Base-by-base conservation (phyloP, 2,113 vertebrate species). In the Hiodon tergisus region DNA sequence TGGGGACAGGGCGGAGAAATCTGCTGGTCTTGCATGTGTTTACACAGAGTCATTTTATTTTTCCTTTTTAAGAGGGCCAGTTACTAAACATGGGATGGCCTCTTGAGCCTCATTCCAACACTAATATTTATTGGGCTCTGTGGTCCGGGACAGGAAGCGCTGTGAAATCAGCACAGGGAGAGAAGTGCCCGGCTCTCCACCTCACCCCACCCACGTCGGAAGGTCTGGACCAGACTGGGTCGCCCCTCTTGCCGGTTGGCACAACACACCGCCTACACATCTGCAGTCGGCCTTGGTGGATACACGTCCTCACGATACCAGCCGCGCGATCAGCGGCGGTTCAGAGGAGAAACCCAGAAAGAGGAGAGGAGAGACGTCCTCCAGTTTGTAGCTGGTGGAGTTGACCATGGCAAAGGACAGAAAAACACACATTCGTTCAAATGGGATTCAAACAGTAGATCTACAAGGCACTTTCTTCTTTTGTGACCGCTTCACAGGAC, bases 51-150 rank as follows among this genome's bases (percentile, higher is more conserved):
- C 69, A 46, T 69, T 68, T 55, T 17, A 47, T 67, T 66, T 75
- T n/a, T 31, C 57, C 67, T 71, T 70, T 52, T 55, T 13, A 65
- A 69, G 17, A 63, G 67, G 7, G 59, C 48, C 31, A 9, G 68
- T 46, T 69, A 9, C 58, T 61, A 53, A 77, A 72, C 14, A 58
- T 13, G 4, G 31, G 16, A 60, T 16, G n/a, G 67, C 69, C 61
- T 61, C 69, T 67, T 60, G 14, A 71, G 55, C 48, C 54, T 14
- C 6, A 13, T 50, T 75, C 73, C 73, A 76, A 67, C 63, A 72
- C 55, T 68, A 72, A 71, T 78, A 74, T 75, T 78, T 74, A 75
- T 62, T 58, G 47, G 52, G n/a, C 31, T 65, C 73, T 70, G 60
- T 46, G 72, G 72, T 52, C 48, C 7, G 60, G n/a, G 54, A 7